phyloP scores from a whole-genome alignment of 2,888 invertebrate species.

The Amblyjoppa proteus region DNA sequence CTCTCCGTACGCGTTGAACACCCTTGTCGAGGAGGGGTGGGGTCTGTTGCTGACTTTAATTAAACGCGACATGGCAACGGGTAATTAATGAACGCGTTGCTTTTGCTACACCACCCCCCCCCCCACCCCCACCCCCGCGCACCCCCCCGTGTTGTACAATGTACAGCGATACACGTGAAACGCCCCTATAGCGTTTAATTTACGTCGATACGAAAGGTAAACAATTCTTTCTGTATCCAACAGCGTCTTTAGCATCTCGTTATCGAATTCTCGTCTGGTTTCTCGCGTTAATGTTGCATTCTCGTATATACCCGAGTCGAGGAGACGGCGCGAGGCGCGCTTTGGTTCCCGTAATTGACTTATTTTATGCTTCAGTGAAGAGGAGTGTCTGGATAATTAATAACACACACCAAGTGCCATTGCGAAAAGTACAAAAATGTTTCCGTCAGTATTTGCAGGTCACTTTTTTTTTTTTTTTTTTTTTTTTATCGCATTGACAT shows the following conservation, averaged over 20 bases:
- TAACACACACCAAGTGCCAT: neutral
- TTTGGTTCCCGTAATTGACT: slow-evolving; percentile 12
- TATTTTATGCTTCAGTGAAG: slow-evolving; percentile 15
- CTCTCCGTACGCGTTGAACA: slow-evolving; percentile 35
- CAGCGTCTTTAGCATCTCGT: slow-evolving; percentile 43
- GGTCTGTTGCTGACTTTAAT: slow-evolving; percentile 58
- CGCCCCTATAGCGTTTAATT: slow-evolving; percentile 50
- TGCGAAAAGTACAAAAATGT: neutral
- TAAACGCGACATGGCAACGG: slow-evolving; percentile 65
- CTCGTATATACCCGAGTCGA: neutral
- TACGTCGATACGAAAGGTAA: slow-evolving; percentile 57
- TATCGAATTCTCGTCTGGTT: slow-evolving; percentile 48
- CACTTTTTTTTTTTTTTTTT: neutral
- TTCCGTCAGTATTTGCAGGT: neutral
- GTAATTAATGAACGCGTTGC: slow-evolving; percentile 66
- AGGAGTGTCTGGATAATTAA: neutral
- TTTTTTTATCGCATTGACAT: no score
- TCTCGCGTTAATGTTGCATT: slow-evolving; percentile 1
- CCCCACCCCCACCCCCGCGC: neutral
- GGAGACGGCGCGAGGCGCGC: neutral
- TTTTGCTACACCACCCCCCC: slow-evolving; percentile 7
- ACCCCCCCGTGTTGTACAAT: slow-evolving; percentile 16
- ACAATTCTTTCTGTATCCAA: slow-evolving; percentile 52
- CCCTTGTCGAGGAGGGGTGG: slow-evolving; percentile 24
- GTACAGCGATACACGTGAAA: slow-evolving; percentile 38